Conservation (phyloP, 2,888 invertebrate genomes). For the Microctonus hyperodae region DNA sequence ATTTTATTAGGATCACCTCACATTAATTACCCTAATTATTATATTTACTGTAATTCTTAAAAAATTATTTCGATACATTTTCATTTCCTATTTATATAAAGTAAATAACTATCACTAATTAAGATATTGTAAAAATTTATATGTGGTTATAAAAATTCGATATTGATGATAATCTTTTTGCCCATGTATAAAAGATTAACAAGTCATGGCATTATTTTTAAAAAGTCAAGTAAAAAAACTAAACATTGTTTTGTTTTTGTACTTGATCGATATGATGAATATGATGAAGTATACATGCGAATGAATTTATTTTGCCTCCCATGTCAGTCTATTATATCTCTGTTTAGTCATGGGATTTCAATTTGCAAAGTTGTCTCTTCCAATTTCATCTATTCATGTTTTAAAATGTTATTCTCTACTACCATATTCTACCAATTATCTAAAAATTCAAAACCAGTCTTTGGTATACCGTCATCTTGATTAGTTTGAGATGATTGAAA, state of each 20-base stretch:
- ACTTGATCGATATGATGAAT: constrained; percentile 32
- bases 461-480: constrained; percentile 64
- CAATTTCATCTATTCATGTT: not conserved
- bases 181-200: not conserved
- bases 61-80: not conserved
- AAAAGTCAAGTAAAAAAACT: not conserved
- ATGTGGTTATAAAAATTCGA: constrained; percentile 14
- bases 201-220: not conserved
- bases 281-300: not conserved
- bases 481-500: constrained; percentile 55
- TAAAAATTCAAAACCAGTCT: constrained; percentile 67
- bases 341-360: constrained; percentile 21
- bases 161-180: not conserved
- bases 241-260: constrained; percentile 26
- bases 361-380: not conserved
- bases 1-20: not conserved
- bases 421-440: constrained; percentile 66
- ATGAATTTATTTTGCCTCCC: not conserved
- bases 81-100: not conserved
- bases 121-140: constrained; percentile 3
- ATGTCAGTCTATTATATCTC: constrained; percentile 36
- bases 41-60: not conserved
- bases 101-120: constrained; percentile 13
- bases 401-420: not conserved
- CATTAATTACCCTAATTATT: constrained; percentile 5